Conservation (phyloP, 2,797 vertebrate genomes). For the Alca torda region DNA sequence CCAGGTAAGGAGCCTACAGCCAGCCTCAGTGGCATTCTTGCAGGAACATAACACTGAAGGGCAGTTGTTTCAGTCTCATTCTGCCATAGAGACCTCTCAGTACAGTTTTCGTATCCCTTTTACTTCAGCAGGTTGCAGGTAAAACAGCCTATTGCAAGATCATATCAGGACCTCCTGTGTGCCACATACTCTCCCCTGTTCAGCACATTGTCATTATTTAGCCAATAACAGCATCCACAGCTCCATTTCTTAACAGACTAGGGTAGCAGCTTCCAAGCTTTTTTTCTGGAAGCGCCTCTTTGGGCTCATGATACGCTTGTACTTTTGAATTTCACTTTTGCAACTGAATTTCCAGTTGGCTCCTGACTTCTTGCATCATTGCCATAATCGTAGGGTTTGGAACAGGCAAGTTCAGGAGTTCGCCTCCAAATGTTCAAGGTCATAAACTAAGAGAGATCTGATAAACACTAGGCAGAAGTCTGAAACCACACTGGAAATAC, state of each 20-base stretch:
- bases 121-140: not conserved
- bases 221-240: not conserved
- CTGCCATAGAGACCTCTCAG: not conserved
- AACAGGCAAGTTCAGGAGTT: not conserved
- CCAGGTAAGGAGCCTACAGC: not conserved
- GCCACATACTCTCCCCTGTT: not conserved
- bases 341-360: not conserved
- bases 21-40: not conserved
- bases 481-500: not conserved
- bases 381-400: not conserved
- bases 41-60: not conserved
- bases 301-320: not conserved
- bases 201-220: not conserved
- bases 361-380: not conserved
- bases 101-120: not conserved
- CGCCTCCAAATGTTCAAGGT: not conserved
- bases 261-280: not conserved
- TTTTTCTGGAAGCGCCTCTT: not conserved
- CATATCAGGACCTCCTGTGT: not conserved
- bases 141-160: not conserved
- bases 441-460: slow-evolving; percentile 14
- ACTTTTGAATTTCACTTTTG: not conserved
- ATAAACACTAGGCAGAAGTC: not conserved
- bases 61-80: not conserved
- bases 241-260: not conserved